Percentiles rank a stretch among this genome's conserved stretches.
phyloP scores from a whole-genome alignment of 1,140 invertebrate species.

The Orchestia grillus region DNA sequence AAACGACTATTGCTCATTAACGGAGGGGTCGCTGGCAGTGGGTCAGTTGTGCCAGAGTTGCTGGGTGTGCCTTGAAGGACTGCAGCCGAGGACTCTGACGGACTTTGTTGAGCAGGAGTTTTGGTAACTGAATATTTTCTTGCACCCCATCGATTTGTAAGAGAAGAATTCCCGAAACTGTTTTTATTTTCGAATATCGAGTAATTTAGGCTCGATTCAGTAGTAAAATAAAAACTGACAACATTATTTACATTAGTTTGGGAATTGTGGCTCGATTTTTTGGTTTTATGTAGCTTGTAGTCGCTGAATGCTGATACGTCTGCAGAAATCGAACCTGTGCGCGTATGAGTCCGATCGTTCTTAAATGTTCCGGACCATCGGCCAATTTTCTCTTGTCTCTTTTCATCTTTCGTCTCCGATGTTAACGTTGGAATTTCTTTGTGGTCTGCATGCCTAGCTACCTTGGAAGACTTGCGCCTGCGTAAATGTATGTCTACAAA shows the following conservation, averaged over 20 bases:
- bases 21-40: background rate
- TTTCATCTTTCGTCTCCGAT: background rate
- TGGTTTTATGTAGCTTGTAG: background rate
- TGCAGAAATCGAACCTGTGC: background rate
- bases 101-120: background rate
- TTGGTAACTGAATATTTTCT: background rate
- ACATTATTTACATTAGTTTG: background rate
- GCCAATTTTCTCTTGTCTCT: background rate
- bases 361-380: background rate
- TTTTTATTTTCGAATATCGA: background rate
- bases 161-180: background rate
- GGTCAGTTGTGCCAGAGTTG: background rate
- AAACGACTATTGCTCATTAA: background rate
- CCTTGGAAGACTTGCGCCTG: conserved; percentile 8
- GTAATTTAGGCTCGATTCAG: background rate
- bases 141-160: background rate
- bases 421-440: background rate
- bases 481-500: background rate
- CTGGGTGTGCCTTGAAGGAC: background rate
- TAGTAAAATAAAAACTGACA: background rate
- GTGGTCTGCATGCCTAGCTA: conserved; percentile 33
- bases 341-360: background rate
- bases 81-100: background rate
- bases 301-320: background rate
- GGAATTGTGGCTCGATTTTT: background rate